Evolutionary conservation across 2,888 invertebrate species (phyloP).

Genomic region (Tenthredo notha): DNA sequence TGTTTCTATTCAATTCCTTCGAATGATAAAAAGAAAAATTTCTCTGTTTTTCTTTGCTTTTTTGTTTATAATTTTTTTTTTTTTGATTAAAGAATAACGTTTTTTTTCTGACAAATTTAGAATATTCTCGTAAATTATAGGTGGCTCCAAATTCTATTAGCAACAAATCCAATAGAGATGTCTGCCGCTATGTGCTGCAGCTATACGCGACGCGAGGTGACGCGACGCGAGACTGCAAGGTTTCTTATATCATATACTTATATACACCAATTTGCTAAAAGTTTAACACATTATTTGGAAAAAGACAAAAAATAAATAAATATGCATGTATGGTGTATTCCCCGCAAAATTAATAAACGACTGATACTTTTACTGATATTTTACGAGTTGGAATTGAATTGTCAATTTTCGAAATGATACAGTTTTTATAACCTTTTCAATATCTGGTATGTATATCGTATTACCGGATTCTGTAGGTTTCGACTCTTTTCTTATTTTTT

Average conservation of each 20-base stretch:
- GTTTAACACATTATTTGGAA: neutral
- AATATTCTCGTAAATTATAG: neutral
- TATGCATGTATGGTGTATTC: neutral
- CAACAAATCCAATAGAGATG: conserved; percentile 66
- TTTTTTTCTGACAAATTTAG: neutral
- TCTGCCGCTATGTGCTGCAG: neutral
- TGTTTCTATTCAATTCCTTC: no score
- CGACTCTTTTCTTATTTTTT: neutral
- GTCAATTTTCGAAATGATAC: neutral
- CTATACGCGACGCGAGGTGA: neutral
- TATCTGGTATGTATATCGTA: no score
- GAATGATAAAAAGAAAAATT: no score
- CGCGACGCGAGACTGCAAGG: conserved; percentile 21
- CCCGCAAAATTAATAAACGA: no score
- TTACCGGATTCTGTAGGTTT: neutral
- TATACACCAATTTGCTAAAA: neutral
- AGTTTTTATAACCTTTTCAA: no score
- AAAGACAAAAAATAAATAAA: neutral
- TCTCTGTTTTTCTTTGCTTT: no score
- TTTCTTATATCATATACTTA: conserved; percentile 31
- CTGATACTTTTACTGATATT: neutral
- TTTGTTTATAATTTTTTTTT: neutral
- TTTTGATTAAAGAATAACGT: neutral
- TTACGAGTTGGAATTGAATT: neutral
- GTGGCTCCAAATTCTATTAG: conserved; percentile 64